Evolutionary conservation across 1,140 invertebrate genomes (phyloP), one percentile per base, ranked within the genome.

Genomic region (Diachasma alloeum): DNA sequence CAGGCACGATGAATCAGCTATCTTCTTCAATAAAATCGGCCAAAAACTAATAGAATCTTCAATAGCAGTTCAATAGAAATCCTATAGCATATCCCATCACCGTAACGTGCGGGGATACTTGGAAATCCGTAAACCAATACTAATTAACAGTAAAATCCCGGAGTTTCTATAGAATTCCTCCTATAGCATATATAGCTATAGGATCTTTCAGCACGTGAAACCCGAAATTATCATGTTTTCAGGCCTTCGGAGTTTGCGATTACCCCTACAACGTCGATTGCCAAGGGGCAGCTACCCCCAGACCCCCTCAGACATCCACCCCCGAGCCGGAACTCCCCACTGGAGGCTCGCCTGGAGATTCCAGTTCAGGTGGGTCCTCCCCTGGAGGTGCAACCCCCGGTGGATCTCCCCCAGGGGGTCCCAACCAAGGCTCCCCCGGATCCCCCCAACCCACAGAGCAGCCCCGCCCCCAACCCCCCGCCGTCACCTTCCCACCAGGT

Each of bases 201-300:
- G n/a, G n/a, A n/a, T n/a, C n/a, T n/a, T n/a, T n/a, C n/a, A n/a
- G n/a, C n/a, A n/a, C n/a, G n/a, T n/a, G n/a, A n/a, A n/a, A n/a
- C n/a, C n/a, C n/a, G n/a, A n/a, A n/a, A n/a, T n/a, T n/a, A 31
- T 31, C 2, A 31, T 31, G 67, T 13, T 89, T 90, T 72, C 84
- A 93, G 92, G 81, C 86, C 73, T 80, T 92, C 0, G 90, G 91
- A 24, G 90, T 93, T 2, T 93, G 93, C 76, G 92, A 93, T 78
- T 93, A 92, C 75, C 85, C 87, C 0, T 85, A 89, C 71, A 89
- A 89, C 31, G 92, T 93, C 0, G 88, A 91, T 77, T 93, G 92
- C 80, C 83, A 85, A 75, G 88, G 88, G 4, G 78, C 87, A n/a
- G 85, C 83, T 0, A 88, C 87, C 0, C 86, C 84, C 0, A 83